These are phyloP conservation scores for Phragmatobia fuliginosa DNA, from an alignment of 2,888 invertebrate genomes.

Conservation along the genomic window DNA sequence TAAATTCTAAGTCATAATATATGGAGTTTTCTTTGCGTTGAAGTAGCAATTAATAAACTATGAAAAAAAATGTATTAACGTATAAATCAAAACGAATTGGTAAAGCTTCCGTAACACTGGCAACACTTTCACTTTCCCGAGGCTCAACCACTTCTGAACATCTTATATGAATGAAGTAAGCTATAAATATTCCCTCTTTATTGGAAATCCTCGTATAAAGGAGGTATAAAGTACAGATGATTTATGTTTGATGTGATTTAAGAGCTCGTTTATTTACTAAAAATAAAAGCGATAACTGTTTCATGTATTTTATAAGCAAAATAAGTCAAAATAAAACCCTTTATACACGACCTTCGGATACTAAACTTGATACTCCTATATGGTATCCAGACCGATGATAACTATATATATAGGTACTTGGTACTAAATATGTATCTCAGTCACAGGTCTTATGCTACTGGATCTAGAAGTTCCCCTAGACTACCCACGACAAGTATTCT, in stretches of 20 bases:
- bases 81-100: background rate
- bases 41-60: too few relatives aligned
- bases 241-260: background rate
- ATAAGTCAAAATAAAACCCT: too few relatives aligned
- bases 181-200: conserved; percentile 22
- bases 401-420: too few relatives aligned
- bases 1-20: too few relatives aligned
- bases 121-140: background rate
- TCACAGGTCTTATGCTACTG: too few relatives aligned
- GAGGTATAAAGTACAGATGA: conserved; percentile 3
- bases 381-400: background rate
- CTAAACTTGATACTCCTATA: background rate
- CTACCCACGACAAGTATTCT: too few relatives aligned
- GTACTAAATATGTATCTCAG: too few relatives aligned
- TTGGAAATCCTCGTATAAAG: background rate
- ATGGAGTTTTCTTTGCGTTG: too few relatives aligned
- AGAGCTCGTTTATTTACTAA: background rate
- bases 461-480: too few relatives aligned
- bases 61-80: background rate
- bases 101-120: background rate
- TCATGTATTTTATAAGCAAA: background rate
- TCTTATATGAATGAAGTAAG: conserved; percentile 1
- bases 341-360: too few relatives aligned
- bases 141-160: conserved; percentile 11
- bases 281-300: background rate